Percentiles rank a stretch among this genome's conserved stretches.
Conservation (phyloP, 37 sponge, comb jelly and placozoan genomes). For the Spongilla lacustris region DNA sequence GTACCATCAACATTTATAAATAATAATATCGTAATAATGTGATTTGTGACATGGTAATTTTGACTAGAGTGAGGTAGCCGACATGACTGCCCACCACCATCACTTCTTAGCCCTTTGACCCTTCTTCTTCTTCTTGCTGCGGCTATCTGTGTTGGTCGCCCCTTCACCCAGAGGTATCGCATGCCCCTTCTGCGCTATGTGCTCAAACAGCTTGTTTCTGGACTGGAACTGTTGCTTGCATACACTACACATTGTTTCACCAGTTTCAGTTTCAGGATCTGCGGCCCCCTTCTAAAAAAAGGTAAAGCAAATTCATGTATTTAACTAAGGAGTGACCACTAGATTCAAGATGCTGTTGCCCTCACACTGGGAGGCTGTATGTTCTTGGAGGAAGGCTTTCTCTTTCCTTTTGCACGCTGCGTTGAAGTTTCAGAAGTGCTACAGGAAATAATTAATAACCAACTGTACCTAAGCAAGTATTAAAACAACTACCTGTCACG, state of each 20-base stretch:
- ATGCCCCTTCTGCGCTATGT: conserved; percentile 91
- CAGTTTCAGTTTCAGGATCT: neutral
- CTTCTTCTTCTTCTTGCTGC: neutral
- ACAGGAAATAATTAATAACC: neutral
- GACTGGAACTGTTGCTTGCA: conserved; percentile 72
- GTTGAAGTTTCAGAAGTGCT: neutral
- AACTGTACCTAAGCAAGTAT: too few relatives aligned
- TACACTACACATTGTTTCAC: conserved; percentile 51
- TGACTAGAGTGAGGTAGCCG: too few relatives aligned
- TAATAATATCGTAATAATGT: too few relatives aligned
- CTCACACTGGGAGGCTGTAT: neutral
- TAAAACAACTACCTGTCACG: neutral
- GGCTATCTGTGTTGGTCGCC: neutral
- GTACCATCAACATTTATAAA: too few relatives aligned
- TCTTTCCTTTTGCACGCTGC: neutral
- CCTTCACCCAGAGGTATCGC: conserved; percentile 43
- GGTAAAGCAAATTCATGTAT: neutral
- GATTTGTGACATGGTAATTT: too few relatives aligned
- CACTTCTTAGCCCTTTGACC: neutral
- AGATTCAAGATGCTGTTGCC: neutral
- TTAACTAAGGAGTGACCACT: neutral
- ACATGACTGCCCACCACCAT: too few relatives aligned
- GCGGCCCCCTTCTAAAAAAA: neutral
- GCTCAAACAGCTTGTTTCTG: conserved; percentile 91
- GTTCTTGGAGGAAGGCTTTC: neutral